Evolutionary conservation across 2,888 invertebrate species (phyloP).

Genomic region (Himalopsyche anomala): DNA sequence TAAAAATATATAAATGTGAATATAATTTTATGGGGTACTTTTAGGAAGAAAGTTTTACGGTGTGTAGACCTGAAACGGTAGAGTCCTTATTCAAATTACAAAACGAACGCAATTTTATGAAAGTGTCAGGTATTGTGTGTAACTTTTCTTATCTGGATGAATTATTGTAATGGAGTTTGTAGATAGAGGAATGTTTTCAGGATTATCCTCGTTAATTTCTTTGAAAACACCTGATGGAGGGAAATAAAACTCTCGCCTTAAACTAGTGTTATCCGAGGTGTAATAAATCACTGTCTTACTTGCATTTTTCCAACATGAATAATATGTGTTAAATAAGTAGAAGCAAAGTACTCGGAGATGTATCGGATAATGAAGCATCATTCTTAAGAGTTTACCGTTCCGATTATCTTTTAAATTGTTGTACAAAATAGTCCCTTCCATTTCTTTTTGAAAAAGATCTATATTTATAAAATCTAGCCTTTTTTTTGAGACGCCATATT

Average conservation of each 20-base stretch:
- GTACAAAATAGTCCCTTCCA: too few species aligned
- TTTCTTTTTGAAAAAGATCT: too few species aligned
- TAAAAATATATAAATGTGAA: too few species aligned
- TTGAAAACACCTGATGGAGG: slow-evolving; percentile 26
- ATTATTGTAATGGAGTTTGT: slow-evolving; percentile 43
- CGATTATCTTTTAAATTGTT: too few species aligned
- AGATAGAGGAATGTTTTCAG: slow-evolving; percentile 15
- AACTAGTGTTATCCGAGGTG: not conserved
- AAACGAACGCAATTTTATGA: slow-evolving; percentile 42
- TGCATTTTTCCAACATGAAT: slow-evolving; percentile 31
- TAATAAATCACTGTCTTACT: slow-evolving; percentile 40
- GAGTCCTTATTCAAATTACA: not conserved
- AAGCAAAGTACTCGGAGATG: not conserved
- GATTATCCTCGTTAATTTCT: slow-evolving; percentile 27
- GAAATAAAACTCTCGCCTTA: slow-evolving; percentile 39
- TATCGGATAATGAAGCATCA: too few species aligned
- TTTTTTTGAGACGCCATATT: too few species aligned
- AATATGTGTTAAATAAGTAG: not conserved
- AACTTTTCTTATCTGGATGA: slow-evolving; percentile 40
- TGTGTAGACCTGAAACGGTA: too few species aligned
- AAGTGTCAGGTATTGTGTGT: slow-evolving; percentile 40
- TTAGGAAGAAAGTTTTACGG: not conserved
- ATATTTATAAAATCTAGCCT: too few species aligned
- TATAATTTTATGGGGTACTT: too few species aligned
- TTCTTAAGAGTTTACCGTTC: too few species aligned